Base-by-base conservation (phyloP, 2,113 vertebrate species). In the Penelope pileata region DNA sequence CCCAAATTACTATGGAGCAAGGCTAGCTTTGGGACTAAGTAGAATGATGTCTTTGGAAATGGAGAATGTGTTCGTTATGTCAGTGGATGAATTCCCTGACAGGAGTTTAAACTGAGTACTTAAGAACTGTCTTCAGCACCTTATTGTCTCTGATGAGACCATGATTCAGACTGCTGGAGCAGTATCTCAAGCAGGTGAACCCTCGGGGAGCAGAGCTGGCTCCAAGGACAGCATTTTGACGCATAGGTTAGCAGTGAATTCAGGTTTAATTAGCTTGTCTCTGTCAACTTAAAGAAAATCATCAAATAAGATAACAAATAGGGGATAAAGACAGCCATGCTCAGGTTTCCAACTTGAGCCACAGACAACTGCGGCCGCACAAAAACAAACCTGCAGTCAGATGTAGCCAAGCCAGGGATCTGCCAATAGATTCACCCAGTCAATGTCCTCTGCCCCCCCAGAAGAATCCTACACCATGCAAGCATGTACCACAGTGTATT, bases 91-190 rank as follows among this genome's bases (percentile, higher is more conserved):
- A 63, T 77, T 90, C 64, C 50, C 63, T 86, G 86, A 34, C n/a
- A 77, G 50, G 62, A 80, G 54, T 54, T 87, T 58, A 40, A 83
- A 64, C 22, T 12, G 2, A 58, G 67, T 72, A 47, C 88, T 76
- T 80, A 11, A 76, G 58, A 87, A n/a, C 11, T 4, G 1, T 68
- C 70, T 60, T 36, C 74, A 94, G 74, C 48, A 40, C 85, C 88
- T 68, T 43, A 67, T 45, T 94, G 67, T 94, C 88, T 77, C 88
- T 63, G 94, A 74, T 80, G 85, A 90, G 64, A 88, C 86, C 54
- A 21, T 62, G 64, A 88, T 90, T 88, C 86, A 79, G 42, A 13
- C 64, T 30, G 3, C 93, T 79, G 36, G 11, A 82, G 53, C 51
- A 76, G 17, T 15, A 23, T n/a, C 75, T 85, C 63, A 30, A 60